phyloP scores from a whole-genome alignment of 2,113 vertebrate species.

The Aldabrachelys gigantea region DNA sequence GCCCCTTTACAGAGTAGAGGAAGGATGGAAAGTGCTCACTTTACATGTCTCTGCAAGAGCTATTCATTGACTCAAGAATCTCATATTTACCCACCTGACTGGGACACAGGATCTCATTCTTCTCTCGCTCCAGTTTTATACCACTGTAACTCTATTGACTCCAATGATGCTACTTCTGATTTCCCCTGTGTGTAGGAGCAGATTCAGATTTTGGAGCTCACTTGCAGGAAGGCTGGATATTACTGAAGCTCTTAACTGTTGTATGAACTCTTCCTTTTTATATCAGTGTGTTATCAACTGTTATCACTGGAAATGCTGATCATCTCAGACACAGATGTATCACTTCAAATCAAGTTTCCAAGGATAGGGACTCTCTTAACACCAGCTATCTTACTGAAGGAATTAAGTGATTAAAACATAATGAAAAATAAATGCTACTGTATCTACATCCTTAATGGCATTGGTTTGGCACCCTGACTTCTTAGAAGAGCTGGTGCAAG shows the following conservation, averaged over 20 bases:
- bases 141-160: neutral
- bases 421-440: constrained; percentile 43
- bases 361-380: neutral
- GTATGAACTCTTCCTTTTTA: constrained; percentile 42
- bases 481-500: constrained; percentile 32
- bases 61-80: neutral
- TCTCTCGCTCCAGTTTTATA: neutral
- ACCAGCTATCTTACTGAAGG: constrained; percentile 37
- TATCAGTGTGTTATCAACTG: neutral
- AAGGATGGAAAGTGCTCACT: neutral
- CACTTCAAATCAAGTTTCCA: neutral
- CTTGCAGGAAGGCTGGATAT: constrained; percentile 13
- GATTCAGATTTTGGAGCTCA: neutral
- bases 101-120: neutral
- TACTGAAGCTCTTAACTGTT: constrained; percentile 40
- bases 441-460: constrained; percentile 40
- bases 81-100: neutral
- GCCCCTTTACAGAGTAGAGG: neutral
- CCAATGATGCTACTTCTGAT: neutral
- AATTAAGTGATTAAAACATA: constrained; percentile 54
- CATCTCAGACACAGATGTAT: neutral
- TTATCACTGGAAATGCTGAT: constrained; percentile 35
- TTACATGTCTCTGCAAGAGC: neutral
- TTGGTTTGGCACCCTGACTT: constrained; percentile 58
- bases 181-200: neutral